Base-by-base conservation (phyloP, 2,113 vertebrate genomes). In the Myiozetetes cayanensis region DNA sequence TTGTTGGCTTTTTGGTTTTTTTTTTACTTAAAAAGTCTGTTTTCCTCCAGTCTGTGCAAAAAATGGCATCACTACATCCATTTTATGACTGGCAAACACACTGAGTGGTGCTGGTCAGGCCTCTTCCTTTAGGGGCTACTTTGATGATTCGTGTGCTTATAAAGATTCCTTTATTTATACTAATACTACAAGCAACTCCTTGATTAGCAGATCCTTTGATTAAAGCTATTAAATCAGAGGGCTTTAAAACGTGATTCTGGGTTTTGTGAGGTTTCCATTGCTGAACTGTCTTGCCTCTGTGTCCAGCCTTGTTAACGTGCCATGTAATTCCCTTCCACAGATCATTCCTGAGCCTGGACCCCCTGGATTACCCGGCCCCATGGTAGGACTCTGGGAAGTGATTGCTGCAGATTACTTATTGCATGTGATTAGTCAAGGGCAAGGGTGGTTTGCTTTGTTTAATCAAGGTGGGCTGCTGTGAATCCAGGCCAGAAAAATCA, bases 271-370 rank as follows among this genome's bases (percentile, higher is more conserved):
- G 8, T 79, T 83, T 85, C 46, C n/a, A 7, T 68, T 86, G 37
- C 55, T 20, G 5, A 83, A 10, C 6, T 31, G 2, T 22, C 20
- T 39, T 50, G 24, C 47, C 43, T 44, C 39, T 27, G 18, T 47
- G 39, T 50, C 39, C 56, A 58, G 25, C 62, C 59, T 43, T 6
- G 0, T 70, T 93, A 78, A 84, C 0, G 0, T 28, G 35, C 67
- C 3, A 1, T 30, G 75, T 59, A 35, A 94, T 97, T 95, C 68
- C 79, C 70, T 98, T 97, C 96, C 98, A 86, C 98, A 99, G 98
- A 98, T 99, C 97, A 98, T 99, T 87, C 98, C 98, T 33, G 98
- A 99, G 93, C 99, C 99, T 0, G 99, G 99, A 21, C 98, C 98
- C 12, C 99, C 99, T 0, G 99, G 99, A 4, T 97, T 98, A n/a